Base-by-base conservation (phyloP, 2,888 invertebrate species). In the Hedychridium roseum region DNA sequence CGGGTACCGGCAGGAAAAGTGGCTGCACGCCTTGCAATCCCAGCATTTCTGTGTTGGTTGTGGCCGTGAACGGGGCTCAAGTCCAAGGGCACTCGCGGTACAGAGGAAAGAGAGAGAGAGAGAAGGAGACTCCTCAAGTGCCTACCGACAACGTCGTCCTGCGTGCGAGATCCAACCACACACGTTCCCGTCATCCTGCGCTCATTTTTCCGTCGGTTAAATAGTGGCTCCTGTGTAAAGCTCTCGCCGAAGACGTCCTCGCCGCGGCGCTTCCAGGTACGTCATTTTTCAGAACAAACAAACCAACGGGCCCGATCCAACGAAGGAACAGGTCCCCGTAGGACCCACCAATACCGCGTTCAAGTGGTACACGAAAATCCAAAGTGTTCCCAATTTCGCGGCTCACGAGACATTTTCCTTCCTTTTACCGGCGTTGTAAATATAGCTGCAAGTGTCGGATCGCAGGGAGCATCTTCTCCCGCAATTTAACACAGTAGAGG, bases 11-110 rank as follows among this genome's bases (percentile, higher is more conserved):
- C 69, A 73, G 74, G 73, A 76, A 75, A 76, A 76, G 74, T 75
- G 71, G 71, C 72, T 65, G 74, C 68, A 72, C 73, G 70, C 71
- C 70, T 76, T 71, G 73, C 73, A 71, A 73, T 72, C 72, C 66
- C 71, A 71, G 75, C 73, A 74, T 74, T 75, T 75, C 75, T 73
- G 74, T 74, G 73, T 71, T 73, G 75, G 73, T 76, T 73, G 74
- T 74, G 74, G 72, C 73, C 76, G 73, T 73, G 76, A 76, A 76
- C 76, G 74, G 75, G 72, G 70, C 73, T 72, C 70, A 71, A 76
- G 74, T 74, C 74, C 76, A 76, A 76, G 76, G 76, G 74, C 76
- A 74, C 63, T 60, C 60, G 64, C 49, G 54, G 43, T 39, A 54
- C 31, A 34, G 49, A 53, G 43, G 43, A 46, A 35, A 42, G 44